A percentile compares a stretch with the other conserved stretches of the same genome.
Conservation (phyloP, 1,140 invertebrate genomes). For the Tetragnatha versicolor region DNA sequence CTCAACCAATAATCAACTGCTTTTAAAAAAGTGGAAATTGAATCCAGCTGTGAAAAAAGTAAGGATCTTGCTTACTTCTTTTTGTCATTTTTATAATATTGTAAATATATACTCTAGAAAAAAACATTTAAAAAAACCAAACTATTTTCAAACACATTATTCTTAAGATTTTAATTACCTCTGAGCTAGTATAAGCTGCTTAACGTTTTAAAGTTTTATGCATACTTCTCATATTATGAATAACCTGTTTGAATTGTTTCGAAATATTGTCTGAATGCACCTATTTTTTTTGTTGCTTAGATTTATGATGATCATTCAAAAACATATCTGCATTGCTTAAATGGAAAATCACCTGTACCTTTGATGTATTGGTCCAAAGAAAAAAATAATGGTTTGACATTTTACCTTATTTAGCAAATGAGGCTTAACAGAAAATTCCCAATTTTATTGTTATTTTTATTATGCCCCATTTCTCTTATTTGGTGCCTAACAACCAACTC, state of each 20-base stretch:
- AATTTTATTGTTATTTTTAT: neutral
- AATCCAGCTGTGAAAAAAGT: neutral
- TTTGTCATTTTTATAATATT: neutral
- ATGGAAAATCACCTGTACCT: neutral
- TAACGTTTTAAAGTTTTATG: neutral
- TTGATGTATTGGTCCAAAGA: conserved; percentile 8
- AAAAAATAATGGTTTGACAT: neutral
- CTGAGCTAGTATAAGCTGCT: neutral
- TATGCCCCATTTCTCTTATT: neutral
- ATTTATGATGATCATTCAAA: neutral
- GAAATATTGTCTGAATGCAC: neutral
- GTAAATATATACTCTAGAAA: neutral
- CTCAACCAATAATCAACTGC: neutral
- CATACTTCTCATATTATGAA: neutral
- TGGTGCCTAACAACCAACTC: neutral
- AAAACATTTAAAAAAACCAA: neutral
- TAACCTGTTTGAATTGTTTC: neutral
- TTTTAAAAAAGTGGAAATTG: neutral
- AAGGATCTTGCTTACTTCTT: neutral
- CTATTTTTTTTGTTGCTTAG: neutral
- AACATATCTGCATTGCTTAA: neutral
- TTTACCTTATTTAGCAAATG: neutral
- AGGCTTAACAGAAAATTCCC: neutral
- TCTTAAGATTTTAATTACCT: neutral
- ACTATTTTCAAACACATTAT: neutral